These are phyloP conservation scores for Agrotis exclamationis DNA, from an alignment of 2,888 invertebrate species.

Conservation along the genomic window DNA sequence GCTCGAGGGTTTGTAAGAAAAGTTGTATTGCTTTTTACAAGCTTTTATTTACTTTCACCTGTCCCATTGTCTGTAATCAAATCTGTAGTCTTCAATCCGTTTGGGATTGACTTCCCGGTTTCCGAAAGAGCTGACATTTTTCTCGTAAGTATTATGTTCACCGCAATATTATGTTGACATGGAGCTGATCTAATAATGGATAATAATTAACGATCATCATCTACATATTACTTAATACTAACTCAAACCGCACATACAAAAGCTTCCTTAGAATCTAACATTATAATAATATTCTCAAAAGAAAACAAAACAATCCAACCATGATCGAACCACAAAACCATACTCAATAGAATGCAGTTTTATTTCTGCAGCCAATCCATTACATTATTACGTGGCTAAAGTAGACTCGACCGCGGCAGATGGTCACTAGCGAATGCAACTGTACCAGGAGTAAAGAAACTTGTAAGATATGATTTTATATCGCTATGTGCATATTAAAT, in stretches of 20 bases:
- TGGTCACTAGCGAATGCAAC: slow-evolving; percentile 26
- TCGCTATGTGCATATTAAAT: neutral
- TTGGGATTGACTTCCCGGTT: too few relatives aligned
- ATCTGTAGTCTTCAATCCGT: too few relatives aligned
- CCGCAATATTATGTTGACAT: too few relatives aligned
- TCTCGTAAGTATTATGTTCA: too few relatives aligned
- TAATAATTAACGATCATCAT: too few relatives aligned
- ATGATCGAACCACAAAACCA: neutral
- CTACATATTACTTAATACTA: neutral
- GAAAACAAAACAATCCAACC: neutral
- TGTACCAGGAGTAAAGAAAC: slow-evolving; percentile 13
- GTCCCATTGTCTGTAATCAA: too few relatives aligned
- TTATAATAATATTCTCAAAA: neutral
- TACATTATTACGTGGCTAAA: slow-evolving; percentile 49
- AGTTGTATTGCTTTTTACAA: neutral
- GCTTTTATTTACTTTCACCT: too few relatives aligned
- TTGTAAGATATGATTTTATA: neutral
- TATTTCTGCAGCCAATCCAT: slow-evolving; percentile 51
- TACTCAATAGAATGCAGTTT: slow-evolving; percentile 15
- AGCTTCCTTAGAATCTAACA: neutral
- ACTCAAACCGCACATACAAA: neutral
- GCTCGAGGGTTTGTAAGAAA: neutral
- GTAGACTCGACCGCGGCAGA: slow-evolving; percentile 28
- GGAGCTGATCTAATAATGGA: too few relatives aligned
- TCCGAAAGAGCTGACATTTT: too few relatives aligned